A percentile compares a stretch with the other conserved stretches of the same genome.
These are phyloP conservation scores for Eulemur rufifrons DNA, from an alignment of 2,113 vertebrate genomes.

Conservation along the genomic window DNA sequence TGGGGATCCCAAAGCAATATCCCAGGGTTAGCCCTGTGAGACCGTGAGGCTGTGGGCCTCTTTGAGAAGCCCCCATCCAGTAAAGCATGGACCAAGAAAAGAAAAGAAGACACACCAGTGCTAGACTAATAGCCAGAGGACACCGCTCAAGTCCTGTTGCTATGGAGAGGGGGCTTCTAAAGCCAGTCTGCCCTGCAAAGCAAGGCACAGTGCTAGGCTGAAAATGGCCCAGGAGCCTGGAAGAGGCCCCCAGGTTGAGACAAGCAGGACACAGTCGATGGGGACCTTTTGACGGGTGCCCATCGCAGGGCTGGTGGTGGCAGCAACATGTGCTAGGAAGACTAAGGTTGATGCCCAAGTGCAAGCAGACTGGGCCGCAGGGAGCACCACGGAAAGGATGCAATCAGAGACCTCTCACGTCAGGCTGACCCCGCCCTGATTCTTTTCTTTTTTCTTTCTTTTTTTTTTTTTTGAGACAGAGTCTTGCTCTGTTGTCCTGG, in stretches of 20 bases:
- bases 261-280: background rate
- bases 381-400: background rate
- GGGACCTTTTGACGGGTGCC: too few species aligned
- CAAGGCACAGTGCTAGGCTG: background rate
- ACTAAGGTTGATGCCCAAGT: background rate
- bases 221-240: background rate
- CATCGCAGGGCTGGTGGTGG: accelerated
- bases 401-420: background rate
- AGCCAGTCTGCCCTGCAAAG: background rate
- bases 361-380: background rate
- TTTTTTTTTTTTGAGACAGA: too few species aligned
- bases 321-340: background rate
- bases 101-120: background rate
- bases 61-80: background rate
- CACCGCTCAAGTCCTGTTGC: background rate
- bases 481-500: too few species aligned
- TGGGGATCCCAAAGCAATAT: background rate
- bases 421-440: background rate
- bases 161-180: background rate
- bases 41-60: background rate
- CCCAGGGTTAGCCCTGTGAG: background rate
- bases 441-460: background rate
- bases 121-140: background rate
- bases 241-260: background rate
- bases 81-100: background rate